phyloP scores from a whole-genome alignment of 2,888 invertebrate species.

The Scaeva pyrastri region DNA sequence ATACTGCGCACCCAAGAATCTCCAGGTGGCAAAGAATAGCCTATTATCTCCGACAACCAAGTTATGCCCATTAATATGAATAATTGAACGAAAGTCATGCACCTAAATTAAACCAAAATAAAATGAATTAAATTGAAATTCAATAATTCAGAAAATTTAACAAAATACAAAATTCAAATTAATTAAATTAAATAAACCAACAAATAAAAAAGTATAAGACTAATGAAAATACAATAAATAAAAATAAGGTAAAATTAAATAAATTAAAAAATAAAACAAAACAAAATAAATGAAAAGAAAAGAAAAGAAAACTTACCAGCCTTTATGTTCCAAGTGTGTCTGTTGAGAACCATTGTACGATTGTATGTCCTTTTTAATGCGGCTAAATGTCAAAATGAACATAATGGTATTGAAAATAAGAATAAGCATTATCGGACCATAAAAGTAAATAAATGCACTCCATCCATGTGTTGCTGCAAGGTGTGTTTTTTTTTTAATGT shows the following conservation, averaged over 20 bases:
- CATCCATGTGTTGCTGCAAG: neutral
- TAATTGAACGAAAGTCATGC: neutral
- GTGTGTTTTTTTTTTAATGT: no score
- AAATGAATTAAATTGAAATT: neutral
- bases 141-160: no score
- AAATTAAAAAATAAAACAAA: neutral
- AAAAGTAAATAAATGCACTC: constrained; percentile 6
- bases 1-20: neutral
- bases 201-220: no score
- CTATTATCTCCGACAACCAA: neutral
- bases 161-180: no score
- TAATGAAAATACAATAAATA: no score
- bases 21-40: neutral
- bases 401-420: neutral
- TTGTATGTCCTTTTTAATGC: neutral
- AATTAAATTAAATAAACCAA: no score
- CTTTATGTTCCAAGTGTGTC: neutral
- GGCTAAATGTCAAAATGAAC: neutral
- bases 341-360: neutral
- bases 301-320: neutral
- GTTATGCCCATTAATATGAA: constrained; percentile 13
- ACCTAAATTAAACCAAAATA: neutral
- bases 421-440: neutral
- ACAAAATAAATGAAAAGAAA: neutral
- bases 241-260: no score